Evolutionary conservation across 1,140 invertebrate species (phyloP).

Genomic region (Eciton burchellii): DNA sequence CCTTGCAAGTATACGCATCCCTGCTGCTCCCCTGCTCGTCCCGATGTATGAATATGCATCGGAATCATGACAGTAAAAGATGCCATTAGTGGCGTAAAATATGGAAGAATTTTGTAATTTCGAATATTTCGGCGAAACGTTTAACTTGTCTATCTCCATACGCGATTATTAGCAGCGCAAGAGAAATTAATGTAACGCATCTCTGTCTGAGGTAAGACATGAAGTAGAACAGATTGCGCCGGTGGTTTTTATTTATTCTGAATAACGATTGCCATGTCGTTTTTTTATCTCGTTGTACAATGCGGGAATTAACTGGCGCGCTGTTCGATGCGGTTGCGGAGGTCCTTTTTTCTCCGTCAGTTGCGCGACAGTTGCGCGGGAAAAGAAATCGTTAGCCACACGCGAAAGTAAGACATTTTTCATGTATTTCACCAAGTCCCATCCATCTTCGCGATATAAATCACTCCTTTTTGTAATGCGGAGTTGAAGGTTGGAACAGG

Average conservation of each 20-base stretch:
- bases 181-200: conserved; percentile 14
- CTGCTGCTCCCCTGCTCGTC: too few relatives aligned
- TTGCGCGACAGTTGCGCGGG: too few relatives aligned
- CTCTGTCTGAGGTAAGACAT: too few relatives aligned
- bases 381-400: neutral
- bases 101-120: conserved; percentile 2
- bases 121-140: neutral
- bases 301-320: too few relatives aligned
- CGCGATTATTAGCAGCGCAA: conserved; percentile 28
- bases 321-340: too few relatives aligned
- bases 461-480: conserved; percentile 18
- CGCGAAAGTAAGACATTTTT: neutral
- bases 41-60: conserved; percentile 27
- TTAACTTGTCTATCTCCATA: conserved; percentile 7
- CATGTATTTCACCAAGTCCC: neutral
- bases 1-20: neutral
- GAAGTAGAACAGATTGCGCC: too few relatives aligned
- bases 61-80: neutral
- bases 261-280: too few relatives aligned
- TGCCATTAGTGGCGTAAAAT: conserved; percentile 3
- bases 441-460: neutral
- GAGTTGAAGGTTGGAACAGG: conserved; percentile 18
- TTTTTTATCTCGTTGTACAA: too few relatives aligned
- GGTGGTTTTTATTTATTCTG: too few relatives aligned
- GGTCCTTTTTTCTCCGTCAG: too few relatives aligned